A percentile compares a stretch with the other conserved stretches of the same genome.
Conservation (phyloP, 2,888 invertebrate genomes). For the Tanypteryx hageni region DNA sequence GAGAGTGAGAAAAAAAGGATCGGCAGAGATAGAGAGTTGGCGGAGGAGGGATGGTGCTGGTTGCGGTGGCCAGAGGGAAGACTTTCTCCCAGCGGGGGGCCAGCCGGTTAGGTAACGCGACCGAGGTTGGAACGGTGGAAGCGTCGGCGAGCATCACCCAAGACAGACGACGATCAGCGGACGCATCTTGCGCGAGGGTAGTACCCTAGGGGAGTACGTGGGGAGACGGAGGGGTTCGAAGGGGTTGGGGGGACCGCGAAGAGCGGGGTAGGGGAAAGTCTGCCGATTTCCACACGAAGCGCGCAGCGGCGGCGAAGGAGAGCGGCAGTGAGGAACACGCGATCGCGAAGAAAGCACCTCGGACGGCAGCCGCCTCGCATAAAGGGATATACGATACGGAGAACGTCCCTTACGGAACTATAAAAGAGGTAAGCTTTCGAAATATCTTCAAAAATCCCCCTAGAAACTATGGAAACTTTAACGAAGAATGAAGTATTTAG, state of each 20-base stretch:
- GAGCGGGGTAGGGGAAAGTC: neutral
- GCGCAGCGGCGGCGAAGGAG: no score
- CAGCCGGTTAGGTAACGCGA: neutral
- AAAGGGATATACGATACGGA: constrained; percentile 57
- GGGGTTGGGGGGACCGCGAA: neutral
- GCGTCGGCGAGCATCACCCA: neutral
- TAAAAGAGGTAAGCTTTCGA: neutral
- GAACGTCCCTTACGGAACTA: no score
- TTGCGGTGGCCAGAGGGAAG: neutral
- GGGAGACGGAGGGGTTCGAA: neutral
- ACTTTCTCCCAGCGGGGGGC: neutral
- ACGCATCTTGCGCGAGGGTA: neutral
- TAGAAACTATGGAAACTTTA: no score
- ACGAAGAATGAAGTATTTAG: no score
- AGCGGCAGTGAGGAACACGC: no score
- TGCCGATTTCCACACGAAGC: neutral
- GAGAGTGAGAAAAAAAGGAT: neutral
- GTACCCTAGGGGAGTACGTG: neutral
- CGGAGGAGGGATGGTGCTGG: neutral
- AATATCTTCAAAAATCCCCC: no score
- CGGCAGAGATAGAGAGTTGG: neutral
- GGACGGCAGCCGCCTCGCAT: constrained; percentile 63
- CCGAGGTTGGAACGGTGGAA: neutral
- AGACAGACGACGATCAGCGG: neutral
- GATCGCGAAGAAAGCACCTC: no score